phyloP scores from a whole-genome alignment of 2,113 vertebrate genomes.

The Gymnorhina tibicen region DNA sequence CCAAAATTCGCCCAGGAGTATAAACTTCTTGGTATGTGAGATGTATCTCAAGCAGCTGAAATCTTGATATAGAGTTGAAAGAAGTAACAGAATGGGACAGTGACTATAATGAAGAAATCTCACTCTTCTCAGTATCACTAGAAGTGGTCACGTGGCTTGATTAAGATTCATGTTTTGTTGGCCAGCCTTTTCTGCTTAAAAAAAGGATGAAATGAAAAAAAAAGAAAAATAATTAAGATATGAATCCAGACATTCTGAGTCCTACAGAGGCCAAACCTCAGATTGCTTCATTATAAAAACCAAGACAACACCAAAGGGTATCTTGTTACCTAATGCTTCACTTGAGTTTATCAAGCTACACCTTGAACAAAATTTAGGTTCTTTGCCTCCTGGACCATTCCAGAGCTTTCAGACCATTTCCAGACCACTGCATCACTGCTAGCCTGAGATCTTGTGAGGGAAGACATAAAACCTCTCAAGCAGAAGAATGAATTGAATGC shows the following conservation, averaged over 20 bases:
- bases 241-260: not conserved
- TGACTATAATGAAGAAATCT: not conserved
- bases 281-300: not conserved
- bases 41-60: not conserved
- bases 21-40: not conserved
- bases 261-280: not conserved
- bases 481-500: not conserved
- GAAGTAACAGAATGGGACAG: not conserved
- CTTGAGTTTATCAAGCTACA: not conserved
- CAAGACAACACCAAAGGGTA: not conserved
- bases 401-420: not conserved
- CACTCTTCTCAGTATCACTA: not conserved
- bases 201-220: not conserved
- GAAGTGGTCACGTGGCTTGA: not conserved
- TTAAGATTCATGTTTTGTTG: not conserved
- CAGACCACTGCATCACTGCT: not conserved
- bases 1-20: not conserved
- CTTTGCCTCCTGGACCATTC: not conserved
- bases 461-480: not conserved
- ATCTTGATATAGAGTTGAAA: not conserved
- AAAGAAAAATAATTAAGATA: not conserved
- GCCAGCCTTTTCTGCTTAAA: not conserved
- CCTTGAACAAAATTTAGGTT: not conserved
- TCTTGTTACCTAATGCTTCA: not conserved
- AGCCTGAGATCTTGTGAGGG: not conserved